Percentiles rank a stretch among this genome's conserved stretches.
These are phyloP conservation scores for Lasioglossum albipes DNA, from an alignment of 1,140 invertebrate species.

Conservation along the genomic window DNA sequence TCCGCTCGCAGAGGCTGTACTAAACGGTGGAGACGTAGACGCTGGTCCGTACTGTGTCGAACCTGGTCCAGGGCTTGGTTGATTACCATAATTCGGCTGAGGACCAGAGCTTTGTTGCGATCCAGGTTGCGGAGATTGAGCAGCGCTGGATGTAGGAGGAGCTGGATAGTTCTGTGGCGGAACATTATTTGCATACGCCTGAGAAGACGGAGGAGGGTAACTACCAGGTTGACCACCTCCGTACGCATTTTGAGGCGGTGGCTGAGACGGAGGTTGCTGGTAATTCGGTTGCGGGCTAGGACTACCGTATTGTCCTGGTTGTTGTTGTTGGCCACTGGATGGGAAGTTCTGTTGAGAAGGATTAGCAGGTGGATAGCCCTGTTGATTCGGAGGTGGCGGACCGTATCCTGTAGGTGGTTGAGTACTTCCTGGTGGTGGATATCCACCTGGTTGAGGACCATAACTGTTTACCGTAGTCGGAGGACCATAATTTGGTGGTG, in stretches of 20 bases:
- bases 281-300: constrained; percentile 77
- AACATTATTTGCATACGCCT: constrained; percentile 76
- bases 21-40: constrained; percentile 76
- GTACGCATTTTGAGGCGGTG: constrained; percentile 76
- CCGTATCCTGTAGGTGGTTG: constrained; percentile 76
- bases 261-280: constrained; percentile 76
- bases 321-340: constrained; percentile 72
- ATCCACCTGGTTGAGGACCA: constrained; percentile 75
- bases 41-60: constrained; percentile 73
- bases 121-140: constrained; percentile 72
- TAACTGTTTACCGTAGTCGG: constrained; percentile 77
- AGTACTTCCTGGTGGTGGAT: constrained; percentile 71
- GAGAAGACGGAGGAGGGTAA: constrained; percentile 76
- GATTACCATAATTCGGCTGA: constrained; percentile 74
- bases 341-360: constrained; percentile 75
- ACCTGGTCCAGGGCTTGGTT: constrained; percentile 76
- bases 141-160: constrained; percentile 70
- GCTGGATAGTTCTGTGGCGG: constrained; percentile 76
- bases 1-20: constrained; percentile 69
- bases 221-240: constrained; percentile 72
- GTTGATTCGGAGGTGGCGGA: constrained; percentile 77
- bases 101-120: constrained; percentile 72
- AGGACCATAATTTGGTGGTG: constrained; percentile 77
- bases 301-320: constrained; percentile 75
- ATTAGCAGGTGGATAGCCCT: constrained; percentile 75